Percentiles rank a stretch among this genome's conserved stretches.
These are phyloP conservation scores for Eubasilissa regina DNA, from an alignment of 1,140 invertebrate genomes.

Conservation along the genomic window DNA sequence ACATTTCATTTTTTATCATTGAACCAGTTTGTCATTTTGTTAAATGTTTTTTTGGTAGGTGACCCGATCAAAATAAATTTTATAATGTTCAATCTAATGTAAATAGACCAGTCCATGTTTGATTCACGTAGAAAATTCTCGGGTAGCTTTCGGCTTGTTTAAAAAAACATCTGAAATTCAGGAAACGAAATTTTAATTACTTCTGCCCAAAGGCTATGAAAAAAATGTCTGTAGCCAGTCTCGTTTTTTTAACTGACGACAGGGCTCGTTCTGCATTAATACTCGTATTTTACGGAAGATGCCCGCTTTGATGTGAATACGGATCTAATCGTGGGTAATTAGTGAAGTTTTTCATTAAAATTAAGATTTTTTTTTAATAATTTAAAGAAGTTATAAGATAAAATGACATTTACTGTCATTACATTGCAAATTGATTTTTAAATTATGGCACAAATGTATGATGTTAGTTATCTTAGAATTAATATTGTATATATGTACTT, in stretches of 20 bases:
- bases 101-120: constrained; percentile 6
- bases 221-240: constrained; percentile 52
- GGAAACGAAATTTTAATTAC: constrained; percentile 59
- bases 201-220: constrained; percentile 55
- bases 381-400: too few species aligned
- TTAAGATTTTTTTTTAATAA: not conserved
- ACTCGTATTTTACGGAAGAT: constrained; percentile 46
- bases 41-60: not conserved
- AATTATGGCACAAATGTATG: too few species aligned
- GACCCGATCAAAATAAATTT: constrained; percentile 47
- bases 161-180: constrained; percentile 49
- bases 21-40: too few species aligned
- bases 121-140: constrained; percentile 31
- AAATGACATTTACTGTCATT: too few species aligned
- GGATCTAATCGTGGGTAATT: constrained; percentile 38
- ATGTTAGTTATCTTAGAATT: too few species aligned
- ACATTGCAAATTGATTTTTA: too few species aligned
- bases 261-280: constrained; percentile 13
- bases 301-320: constrained; percentile 40
- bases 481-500: too few species aligned
- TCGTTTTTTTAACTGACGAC: constrained; percentile 39
- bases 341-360: constrained; percentile 39
- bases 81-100: constrained; percentile 24
- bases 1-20: too few species aligned
- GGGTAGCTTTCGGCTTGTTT: constrained; percentile 32